These are phyloP conservation scores for Pogoniulus pusillus DNA, from an alignment of 2,797 vertebrate species.

Conservation along the genomic window DNA sequence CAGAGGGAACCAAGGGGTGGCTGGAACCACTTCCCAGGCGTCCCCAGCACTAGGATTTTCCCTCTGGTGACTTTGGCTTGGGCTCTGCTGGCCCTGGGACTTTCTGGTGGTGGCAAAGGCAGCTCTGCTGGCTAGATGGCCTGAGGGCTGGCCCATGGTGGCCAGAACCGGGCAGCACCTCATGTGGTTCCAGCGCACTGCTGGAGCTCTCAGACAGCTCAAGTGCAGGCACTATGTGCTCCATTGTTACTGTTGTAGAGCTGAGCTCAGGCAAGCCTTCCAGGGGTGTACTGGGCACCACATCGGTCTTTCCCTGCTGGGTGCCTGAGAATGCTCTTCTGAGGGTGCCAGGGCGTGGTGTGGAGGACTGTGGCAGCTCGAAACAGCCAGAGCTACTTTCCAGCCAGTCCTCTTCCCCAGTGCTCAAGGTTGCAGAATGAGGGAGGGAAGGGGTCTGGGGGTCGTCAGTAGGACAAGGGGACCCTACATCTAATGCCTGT, in stretches of 20 bases:
- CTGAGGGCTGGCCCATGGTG: constrained; percentile 85
- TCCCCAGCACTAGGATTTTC: constrained; percentile 76
- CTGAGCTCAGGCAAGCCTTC: constrained; percentile 71
- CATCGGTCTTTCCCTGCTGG: constrained; percentile 78
- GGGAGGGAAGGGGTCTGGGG: rapidly evolving
- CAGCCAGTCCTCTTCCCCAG: constrained; percentile 76
- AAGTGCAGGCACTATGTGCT: constrained; percentile 40
- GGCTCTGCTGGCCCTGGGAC: constrained; percentile 64
- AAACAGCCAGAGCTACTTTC: constrained; percentile 83
- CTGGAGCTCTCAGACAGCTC: constrained; percentile 69
- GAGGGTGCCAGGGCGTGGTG: constrained; percentile 27
- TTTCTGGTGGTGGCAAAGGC: constrained; percentile 79
- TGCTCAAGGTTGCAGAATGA: neutral
- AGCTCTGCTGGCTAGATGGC: constrained; percentile 86
- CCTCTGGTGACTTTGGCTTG: constrained; percentile 84
- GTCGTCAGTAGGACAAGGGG: rapidly evolving
- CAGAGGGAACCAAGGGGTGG: neutral
- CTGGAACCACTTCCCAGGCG: neutral
- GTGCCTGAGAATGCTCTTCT: constrained; percentile 50
- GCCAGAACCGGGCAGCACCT: constrained; percentile 88
- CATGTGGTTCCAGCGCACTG: constrained; percentile 81
- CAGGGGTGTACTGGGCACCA: constrained; percentile 79
- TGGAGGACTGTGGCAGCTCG: constrained; percentile 36
- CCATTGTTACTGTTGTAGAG: constrained; percentile 29
- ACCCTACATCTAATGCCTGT: neutral